Evolutionary conservation across 2,888 invertebrate genomes (phyloP), one percentile per base, ranked within the genome.

Genomic region (Pseudococcus viburni): DNA sequence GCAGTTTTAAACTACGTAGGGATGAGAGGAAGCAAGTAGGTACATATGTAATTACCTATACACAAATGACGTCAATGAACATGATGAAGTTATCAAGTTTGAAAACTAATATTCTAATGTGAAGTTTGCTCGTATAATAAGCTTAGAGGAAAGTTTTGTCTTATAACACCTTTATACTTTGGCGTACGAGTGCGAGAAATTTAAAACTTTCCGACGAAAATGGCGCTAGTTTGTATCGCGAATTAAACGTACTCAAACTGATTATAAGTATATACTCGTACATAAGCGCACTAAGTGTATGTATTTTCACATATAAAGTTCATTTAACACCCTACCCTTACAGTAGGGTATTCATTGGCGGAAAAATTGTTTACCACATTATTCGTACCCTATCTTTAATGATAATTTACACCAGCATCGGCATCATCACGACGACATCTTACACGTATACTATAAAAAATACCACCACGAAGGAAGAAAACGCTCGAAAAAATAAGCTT

Each of bases 111-210:
- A 39, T 77, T 77, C 77, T 77, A 42, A 77, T 77, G 77, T 77
- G n/a, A 42, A 77, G 77, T 77, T 77, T 77, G 77, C 77, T 55
- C n/a, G 55, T n/a, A 42, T 77, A 77, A 77, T 77, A 77, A n/a
- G 77, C 77, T 77, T 77, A 77, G n/a, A 77, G 17, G 77, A 77
- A 77, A 77, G 77, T 77, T 77, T 77, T 77, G 77, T 77, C 77
- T 77, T 77, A 77, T 77, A 77, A 77, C 77, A 77, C 77, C 77
- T 77, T 68, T 68, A 55, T 55, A 55, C 68, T 26, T 68, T 42
- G 26, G 9, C 77, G 77, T 77, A 55, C 55, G n/a, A 55, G 77
- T 77, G 77, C n/a, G 77, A 68, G 68, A 42, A 77, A 77, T 77
- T 77, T 77, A n/a, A 77, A 77, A 77, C 77, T 77, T 77, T 77